phyloP scores from a whole-genome alignment of 2,797 vertebrate species.

The Leptatherina wallacei region DNA sequence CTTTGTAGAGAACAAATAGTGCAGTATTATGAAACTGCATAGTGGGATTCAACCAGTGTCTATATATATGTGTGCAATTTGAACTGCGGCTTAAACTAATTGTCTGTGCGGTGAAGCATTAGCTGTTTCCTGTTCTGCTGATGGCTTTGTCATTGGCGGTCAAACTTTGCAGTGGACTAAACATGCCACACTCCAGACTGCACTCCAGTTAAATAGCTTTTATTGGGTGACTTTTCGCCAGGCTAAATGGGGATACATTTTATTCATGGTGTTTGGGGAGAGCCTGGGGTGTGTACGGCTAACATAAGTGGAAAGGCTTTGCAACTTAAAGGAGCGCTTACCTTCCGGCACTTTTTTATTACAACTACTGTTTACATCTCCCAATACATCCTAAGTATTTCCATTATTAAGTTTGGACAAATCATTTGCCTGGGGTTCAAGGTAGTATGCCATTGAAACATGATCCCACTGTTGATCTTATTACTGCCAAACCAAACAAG shows the following conservation, averaged over 20 bases:
- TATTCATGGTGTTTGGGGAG: slow-evolving; percentile 89
- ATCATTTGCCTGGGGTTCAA: slow-evolving; percentile 99
- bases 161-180: slow-evolving; percentile 63
- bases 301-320: slow-evolving; percentile 93
- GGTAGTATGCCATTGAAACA: slow-evolving; percentile 95
- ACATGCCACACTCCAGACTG: slow-evolving; percentile 61
- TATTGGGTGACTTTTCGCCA: slow-evolving; percentile 83
- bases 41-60: slow-evolving; percentile 33
- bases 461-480: slow-evolving; percentile 95
- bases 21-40: slow-evolving; percentile 21
- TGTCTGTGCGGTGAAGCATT: slow-evolving; percentile 54
- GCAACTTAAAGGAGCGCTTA: slow-evolving; percentile 92
- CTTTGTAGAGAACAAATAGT: slow-evolving; percentile 9
- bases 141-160: slow-evolving; percentile 67
- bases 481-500: slow-evolving; percentile 95
- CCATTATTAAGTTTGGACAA: slow-evolving; percentile 98
- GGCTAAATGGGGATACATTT: slow-evolving; percentile 91
- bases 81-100: slow-evolving; percentile 48
- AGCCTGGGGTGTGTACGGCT: slow-evolving; percentile 84
- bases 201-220: slow-evolving; percentile 74
- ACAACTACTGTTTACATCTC: slow-evolving; percentile 99
- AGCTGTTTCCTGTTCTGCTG: slow-evolving; percentile 63
- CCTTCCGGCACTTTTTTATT: slow-evolving; percentile 97
- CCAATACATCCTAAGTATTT: slow-evolving; percentile 98
- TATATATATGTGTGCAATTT: slow-evolving; percentile 26